Percentiles rank a stretch among this genome's conserved stretches.
Conservation (phyloP, 2,113 vertebrate species). For the Melospiza melodia region DNA sequence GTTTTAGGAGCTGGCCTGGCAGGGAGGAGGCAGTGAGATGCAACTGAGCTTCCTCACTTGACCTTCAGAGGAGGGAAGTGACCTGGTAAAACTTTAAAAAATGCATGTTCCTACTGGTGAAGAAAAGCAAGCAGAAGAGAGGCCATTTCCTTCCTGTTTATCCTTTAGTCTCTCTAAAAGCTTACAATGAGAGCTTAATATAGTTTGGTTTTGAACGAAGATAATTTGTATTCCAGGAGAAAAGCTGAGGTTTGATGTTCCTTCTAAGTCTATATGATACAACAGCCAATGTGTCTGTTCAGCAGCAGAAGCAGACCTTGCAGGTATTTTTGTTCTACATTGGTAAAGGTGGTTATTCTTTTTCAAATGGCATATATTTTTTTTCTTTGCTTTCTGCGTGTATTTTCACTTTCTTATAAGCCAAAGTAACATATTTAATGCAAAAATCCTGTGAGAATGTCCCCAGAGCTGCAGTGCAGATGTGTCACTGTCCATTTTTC, state of each 20-base stretch:
- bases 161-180: background rate
- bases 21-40: background rate
- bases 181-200: background rate
- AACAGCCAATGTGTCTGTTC: background rate
- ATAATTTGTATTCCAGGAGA: background rate
- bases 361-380: background rate
- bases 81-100: background rate
- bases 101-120: background rate
- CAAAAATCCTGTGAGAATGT: background rate
- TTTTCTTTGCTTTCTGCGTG: background rate
- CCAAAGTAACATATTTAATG: background rate
- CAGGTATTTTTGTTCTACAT: background rate
- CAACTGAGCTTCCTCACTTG: background rate
- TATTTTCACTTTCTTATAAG: background rate
- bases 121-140: background rate
- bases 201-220: background rate
- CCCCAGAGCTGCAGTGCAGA: background rate
- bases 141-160: background rate
- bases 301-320: background rate
- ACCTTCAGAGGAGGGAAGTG: background rate
- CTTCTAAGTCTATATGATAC: background rate
- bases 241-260: background rate
- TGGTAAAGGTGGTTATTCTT: background rate
- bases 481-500: background rate
- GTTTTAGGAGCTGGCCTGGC: background rate